Evolutionary conservation across 2,113 vertebrate species (phyloP).

Genomic region (Caretta caretta): DNA sequence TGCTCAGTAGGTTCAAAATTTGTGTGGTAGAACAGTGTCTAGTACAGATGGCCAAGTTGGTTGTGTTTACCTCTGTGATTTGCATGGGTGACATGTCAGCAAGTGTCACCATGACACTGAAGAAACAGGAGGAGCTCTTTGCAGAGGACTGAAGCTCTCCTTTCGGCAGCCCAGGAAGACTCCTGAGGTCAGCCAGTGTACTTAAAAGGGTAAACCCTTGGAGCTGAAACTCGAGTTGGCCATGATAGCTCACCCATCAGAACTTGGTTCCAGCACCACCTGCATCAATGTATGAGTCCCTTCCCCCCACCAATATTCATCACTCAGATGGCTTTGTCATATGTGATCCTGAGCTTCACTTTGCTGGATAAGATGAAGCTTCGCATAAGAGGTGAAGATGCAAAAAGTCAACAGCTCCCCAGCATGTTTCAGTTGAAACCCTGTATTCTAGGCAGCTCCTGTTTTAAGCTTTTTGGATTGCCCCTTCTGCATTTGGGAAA

Average conservation of each 20-base stretch:
- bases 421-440: neutral
- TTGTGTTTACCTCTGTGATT: neutral
- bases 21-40: neutral
- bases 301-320: neutral
- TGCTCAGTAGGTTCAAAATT: neutral
- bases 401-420: neutral
- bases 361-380: neutral
- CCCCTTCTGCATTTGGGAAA: neutral
- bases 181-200: neutral
- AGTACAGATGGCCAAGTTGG: neutral
- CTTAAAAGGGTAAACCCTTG: neutral
- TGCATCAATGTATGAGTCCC: neutral
- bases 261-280: neutral
- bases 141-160: neutral
- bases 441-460: neutral
- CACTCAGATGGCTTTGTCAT: neutral
- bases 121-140: neutral
- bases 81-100: accelerated
- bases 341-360: neutral
- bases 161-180: neutral
- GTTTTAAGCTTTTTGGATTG: neutral
- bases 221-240: accelerated
- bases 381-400: neutral
- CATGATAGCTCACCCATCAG: neutral
- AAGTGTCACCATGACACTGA: neutral